Percentiles rank a stretch among this genome's conserved stretches.
Evolutionary conservation across 2,888 invertebrate genomes (phyloP).

Genomic region (Drosophila paracracens): DNA sequence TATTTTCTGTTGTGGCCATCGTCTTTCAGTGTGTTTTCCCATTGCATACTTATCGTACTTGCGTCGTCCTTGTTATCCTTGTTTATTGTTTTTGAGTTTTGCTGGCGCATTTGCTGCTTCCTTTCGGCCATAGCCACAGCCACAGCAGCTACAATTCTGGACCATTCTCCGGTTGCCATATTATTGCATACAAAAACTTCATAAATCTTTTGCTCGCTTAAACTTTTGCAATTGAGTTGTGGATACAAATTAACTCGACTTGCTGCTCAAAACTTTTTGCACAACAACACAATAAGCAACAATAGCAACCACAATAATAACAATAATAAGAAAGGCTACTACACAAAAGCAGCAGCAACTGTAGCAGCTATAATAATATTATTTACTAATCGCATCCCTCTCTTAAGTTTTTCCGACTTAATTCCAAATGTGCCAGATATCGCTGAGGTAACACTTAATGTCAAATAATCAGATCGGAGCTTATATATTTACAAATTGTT

Average conservation of each 20-base stretch:
- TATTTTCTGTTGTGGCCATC: slow-evolving; percentile 1
- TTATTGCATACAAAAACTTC: slow-evolving; percentile 78
- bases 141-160: slow-evolving; percentile 2
- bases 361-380: slow-evolving; percentile 38
- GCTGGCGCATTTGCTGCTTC: slow-evolving; percentile 20
- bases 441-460: neutral
- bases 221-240: slow-evolving; percentile 80
- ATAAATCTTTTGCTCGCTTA: slow-evolving; percentile 78
- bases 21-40: slow-evolving; percentile 1
- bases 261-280: slow-evolving; percentile 70
- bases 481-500: neutral
- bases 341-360: slow-evolving; percentile 27
- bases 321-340: slow-evolving; percentile 5
- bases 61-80: slow-evolving; percentile 37
- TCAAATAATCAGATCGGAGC: neutral
- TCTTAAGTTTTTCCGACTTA: slow-evolving; percentile 8
- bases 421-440: neutral
- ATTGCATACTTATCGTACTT: slow-evolving; percentile 44
- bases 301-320: slow-evolving; percentile 33
- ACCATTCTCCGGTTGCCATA: slow-evolving; percentile 37
- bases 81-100: slow-evolving; percentile 61
- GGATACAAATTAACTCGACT: slow-evolving; percentile 81
- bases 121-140: neutral
- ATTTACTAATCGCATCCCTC: slow-evolving; percentile 17
- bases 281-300: slow-evolving; percentile 60